Evolutionary conservation across 2,888 invertebrate genomes (phyloP).

Genomic region (Pheosia gnoma): DNA sequence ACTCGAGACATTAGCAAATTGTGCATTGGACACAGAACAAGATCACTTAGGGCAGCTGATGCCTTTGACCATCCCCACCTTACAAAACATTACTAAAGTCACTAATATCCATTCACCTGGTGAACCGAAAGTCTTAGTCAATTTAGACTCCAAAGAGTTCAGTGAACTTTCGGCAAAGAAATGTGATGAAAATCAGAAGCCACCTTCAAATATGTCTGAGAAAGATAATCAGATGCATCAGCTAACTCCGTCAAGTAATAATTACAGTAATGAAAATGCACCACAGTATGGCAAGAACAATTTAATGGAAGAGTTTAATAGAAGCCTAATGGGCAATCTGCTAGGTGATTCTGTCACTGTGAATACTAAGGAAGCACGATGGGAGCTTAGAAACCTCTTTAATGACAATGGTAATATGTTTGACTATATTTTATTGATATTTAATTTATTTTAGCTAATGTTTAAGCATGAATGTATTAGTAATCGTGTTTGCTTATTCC

Average conservation of each 20-base stretch:
- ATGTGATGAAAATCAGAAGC: constrained; percentile 61
- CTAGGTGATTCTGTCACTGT: constrained; percentile 86
- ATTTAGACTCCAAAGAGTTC: constrained; percentile 77
- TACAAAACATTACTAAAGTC: constrained; percentile 78
- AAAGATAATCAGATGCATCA: constrained; percentile 67
- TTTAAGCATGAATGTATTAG: background rate
- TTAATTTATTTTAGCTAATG: background rate
- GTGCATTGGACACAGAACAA: constrained; percentile 75
- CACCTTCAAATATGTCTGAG: constrained; percentile 30
- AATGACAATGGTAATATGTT: constrained; percentile 72
- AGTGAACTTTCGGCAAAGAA: constrained; percentile 69
- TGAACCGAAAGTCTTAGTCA: constrained; percentile 76
- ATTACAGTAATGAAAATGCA: constrained; percentile 59
- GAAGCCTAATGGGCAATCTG: constrained; percentile 78
- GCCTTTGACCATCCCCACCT: constrained; percentile 72
- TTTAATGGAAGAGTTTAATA: constrained; percentile 78
- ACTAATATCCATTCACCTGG: constrained; percentile 79
- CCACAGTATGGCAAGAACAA: constrained; percentile 68
- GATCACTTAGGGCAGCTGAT: constrained; percentile 76
- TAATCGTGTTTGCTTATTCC: constrained; percentile 20
- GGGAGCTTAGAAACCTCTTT: constrained; percentile 86
- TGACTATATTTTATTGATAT: background rate
- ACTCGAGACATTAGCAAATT: constrained; percentile 77
- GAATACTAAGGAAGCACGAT: constrained; percentile 88
- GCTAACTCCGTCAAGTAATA: constrained; percentile 36